Evolutionary conservation across 2,888 invertebrate species (phyloP).

Genomic region (Crocallis elinguaria): DNA sequence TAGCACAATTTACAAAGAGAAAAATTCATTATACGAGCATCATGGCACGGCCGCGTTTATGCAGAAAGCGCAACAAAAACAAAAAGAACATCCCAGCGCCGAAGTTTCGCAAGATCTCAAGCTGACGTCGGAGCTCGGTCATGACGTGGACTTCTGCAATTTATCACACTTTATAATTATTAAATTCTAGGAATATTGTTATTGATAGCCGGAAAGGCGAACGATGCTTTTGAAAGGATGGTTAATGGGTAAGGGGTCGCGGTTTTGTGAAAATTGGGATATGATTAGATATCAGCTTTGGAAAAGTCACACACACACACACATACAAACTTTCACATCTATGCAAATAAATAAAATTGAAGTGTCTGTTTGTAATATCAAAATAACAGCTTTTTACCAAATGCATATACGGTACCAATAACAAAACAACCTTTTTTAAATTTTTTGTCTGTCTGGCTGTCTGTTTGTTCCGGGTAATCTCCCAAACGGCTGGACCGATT

Average conservation of each 20-base stretch:
- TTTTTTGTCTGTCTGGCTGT: too few relatives aligned
- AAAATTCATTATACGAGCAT: too few relatives aligned
- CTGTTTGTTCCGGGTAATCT: too few relatives aligned
- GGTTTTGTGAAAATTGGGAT: background rate
- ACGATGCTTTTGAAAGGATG: constrained; percentile 18
- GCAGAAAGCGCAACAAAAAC: background rate
- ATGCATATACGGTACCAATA: too few relatives aligned
- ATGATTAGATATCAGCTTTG: background rate
- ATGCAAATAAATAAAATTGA: too few relatives aligned
- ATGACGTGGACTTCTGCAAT: constrained; percentile 30
- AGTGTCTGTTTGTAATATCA: too few relatives aligned
- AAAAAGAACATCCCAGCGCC: background rate
- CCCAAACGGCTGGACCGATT: too few relatives aligned
- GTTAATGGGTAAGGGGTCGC: constrained; percentile 4
- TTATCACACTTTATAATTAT: constrained; percentile 39
- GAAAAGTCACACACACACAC: too few relatives aligned
- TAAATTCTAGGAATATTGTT: constrained; percentile 31
- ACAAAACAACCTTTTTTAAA: too few relatives aligned
- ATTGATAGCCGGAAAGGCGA: constrained; percentile 26
- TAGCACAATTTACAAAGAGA: too few relatives aligned
- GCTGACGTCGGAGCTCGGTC: constrained; percentile 11
- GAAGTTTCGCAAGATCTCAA: constrained; percentile 3
- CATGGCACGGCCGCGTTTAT: background rate
- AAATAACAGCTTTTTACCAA: background rate
- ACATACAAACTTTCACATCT: too few relatives aligned